Conservation (phyloP, 2,888 invertebrate species). For the Drosophila neonasuta region DNA sequence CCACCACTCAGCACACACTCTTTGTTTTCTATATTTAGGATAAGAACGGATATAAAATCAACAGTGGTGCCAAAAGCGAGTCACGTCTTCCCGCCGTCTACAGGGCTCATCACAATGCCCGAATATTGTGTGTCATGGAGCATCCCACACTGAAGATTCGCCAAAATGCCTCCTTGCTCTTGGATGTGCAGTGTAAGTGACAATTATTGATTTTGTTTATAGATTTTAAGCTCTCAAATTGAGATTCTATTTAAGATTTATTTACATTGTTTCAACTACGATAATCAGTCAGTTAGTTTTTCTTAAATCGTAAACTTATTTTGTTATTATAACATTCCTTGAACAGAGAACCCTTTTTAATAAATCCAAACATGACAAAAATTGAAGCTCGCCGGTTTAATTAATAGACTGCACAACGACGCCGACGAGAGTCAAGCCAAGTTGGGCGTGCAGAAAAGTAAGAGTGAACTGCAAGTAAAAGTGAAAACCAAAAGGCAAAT, state of each 20-base stretch:
- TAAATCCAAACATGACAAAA: slow-evolving; percentile 52
- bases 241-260: background rate
- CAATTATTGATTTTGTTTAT: background rate
- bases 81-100: slow-evolving; percentile 89
- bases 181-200: slow-evolving; percentile 83
- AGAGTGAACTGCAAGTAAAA: slow-evolving; percentile 58
- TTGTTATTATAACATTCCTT: slow-evolving; percentile 40
- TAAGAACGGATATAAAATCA: slow-evolving; percentile 82
- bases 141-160: slow-evolving; percentile 84
- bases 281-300: slow-evolving; percentile 18
- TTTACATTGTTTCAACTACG: background rate
- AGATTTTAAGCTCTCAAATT: background rate
- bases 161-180: slow-evolving; percentile 81
- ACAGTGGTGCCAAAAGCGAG: slow-evolving; percentile 85
- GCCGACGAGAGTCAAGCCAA: slow-evolving; percentile 23
- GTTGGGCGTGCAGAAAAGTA: slow-evolving; percentile 10
- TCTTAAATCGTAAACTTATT: slow-evolving; percentile 27
- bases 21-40: slow-evolving; percentile 70
- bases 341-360: slow-evolving; percentile 46
- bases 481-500: slow-evolving; percentile 75
- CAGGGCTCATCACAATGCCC: slow-evolving; percentile 93
- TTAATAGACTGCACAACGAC: slow-evolving; percentile 48
- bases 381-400: slow-evolving; percentile 62
- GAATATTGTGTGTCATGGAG: slow-evolving; percentile 90
- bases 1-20: background rate